A percentile compares a stretch with the other conserved stretches of the same genome.
phyloP scores from a whole-genome alignment of 2,113 vertebrate species.

The Oplegnathus fasciatus region DNA sequence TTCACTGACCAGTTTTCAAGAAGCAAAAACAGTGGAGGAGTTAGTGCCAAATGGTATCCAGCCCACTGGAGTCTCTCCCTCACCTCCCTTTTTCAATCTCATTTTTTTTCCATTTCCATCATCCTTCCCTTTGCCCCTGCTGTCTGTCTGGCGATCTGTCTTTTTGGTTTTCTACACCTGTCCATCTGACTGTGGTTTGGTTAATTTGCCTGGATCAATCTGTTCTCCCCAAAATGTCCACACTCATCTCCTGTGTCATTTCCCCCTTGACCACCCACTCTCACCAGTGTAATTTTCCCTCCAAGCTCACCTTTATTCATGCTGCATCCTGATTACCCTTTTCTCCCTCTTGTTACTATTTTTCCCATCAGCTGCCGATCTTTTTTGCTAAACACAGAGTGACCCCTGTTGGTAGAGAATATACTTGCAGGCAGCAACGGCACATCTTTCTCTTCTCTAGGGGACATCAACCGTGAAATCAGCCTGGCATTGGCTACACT shows the following conservation, averaged over 20 bases:
- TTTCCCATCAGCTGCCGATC: not conserved
- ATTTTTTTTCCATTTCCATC: slow-evolving; percentile 31
- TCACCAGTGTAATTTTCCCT: slow-evolving; percentile 59
- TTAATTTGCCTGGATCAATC: slow-evolving; percentile 71
- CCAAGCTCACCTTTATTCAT: slow-evolving; percentile 62
- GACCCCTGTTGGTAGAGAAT: slow-evolving; percentile 82
- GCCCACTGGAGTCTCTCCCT: slow-evolving; percentile 51
- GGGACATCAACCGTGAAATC: slow-evolving; percentile 83
- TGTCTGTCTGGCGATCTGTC: slow-evolving; percentile 55
- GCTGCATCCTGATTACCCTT: slow-evolving; percentile 66
- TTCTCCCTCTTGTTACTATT: slow-evolving; percentile 50
- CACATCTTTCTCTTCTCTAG: slow-evolving; percentile 67
- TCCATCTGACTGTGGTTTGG: slow-evolving; percentile 52
- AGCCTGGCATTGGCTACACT: slow-evolving; percentile 80
- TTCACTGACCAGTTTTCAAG: slow-evolving; percentile 69
- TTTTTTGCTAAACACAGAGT: slow-evolving; percentile 74
- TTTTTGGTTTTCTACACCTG: slow-evolving; percentile 49
- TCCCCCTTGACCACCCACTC: slow-evolving; percentile 64
- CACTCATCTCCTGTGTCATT: slow-evolving; percentile 66
- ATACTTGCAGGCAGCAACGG: slow-evolving; percentile 43
- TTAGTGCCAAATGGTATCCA: slow-evolving; percentile 49
- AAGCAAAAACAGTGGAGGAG: slow-evolving; percentile 48
- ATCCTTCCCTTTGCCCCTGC: slow-evolving; percentile 21
- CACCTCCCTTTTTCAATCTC: slow-evolving; percentile 25
- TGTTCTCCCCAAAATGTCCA: slow-evolving; percentile 59